Conservation (phyloP, 1,140 invertebrate genomes). For the Magallana ariakensis region DNA sequence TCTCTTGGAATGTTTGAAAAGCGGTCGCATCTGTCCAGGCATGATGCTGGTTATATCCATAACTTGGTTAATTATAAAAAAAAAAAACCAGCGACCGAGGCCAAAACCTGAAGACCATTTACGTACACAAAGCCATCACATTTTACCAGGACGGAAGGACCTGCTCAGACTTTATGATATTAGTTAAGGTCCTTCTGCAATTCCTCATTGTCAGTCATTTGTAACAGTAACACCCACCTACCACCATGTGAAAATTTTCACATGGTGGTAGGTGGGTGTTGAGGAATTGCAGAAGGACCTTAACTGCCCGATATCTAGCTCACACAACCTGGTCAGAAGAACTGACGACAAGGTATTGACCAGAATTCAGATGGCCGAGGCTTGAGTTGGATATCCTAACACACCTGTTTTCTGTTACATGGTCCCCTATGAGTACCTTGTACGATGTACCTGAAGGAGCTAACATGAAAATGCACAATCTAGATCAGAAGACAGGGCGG, state of each 20-base stretch:
- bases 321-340: constrained; percentile 53
- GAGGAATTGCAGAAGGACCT: constrained; percentile 54
- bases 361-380: constrained; percentile 56
- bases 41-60: constrained; percentile 60
- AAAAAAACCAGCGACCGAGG: constrained; percentile 23
- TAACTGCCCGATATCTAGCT: constrained; percentile 66
- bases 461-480: background rate
- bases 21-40: constrained; percentile 58
- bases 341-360: constrained; percentile 67
- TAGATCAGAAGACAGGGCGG: background rate
- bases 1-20: constrained; percentile 60
- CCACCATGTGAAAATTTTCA: constrained; percentile 63
- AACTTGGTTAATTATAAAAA: constrained; percentile 51
- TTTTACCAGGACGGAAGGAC: constrained; percentile 52
- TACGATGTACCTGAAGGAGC: constrained; percentile 29
- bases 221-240: constrained; percentile 55
- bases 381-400: constrained; percentile 55
- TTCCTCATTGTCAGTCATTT: constrained; percentile 52
- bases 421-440: constrained; percentile 1
- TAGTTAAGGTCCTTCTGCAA: constrained; percentile 58
- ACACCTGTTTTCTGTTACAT: constrained; percentile 64
- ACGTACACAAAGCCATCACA: constrained; percentile 62
- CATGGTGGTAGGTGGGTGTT: constrained; percentile 49
- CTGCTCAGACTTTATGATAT: constrained; percentile 62
- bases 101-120: constrained; percentile 48